Conservation (phyloP, 2,797 vertebrate species). For the Lacerta viridis region DNA sequence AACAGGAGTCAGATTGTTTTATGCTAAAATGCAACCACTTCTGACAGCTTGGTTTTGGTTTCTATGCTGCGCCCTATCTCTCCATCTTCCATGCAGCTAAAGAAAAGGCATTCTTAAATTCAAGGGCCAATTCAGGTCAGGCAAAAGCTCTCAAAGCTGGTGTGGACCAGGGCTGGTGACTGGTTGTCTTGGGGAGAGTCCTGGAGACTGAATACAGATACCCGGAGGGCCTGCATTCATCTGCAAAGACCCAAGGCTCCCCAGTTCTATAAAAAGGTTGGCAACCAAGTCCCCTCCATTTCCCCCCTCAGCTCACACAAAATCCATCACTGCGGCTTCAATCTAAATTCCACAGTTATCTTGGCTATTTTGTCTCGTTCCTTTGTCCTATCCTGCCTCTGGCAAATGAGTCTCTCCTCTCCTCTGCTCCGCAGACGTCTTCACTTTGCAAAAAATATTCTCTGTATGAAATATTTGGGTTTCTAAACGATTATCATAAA, state of each 20-base stretch:
- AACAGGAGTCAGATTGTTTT: not conserved
- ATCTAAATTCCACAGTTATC: not conserved
- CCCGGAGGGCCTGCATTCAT: no score
- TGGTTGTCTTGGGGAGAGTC: no score
- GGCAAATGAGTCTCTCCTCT: constrained; percentile 46
- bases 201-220: no score
- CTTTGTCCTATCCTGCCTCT: not conserved
- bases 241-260: not conserved
- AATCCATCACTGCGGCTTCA: constrained; percentile 26
- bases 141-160: no score
- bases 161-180: no score
- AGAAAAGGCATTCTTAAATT: no score
- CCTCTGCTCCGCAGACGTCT: constrained; percentile 43
- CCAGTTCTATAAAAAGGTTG: constrained; percentile 3
- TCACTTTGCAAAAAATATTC: constrained; percentile 37
- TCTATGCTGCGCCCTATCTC: no score
- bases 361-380: constrained; percentile 23
- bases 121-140: no score
- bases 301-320: constrained; percentile 10
- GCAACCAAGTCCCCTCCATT: not conserved
- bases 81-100: no score
- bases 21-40: not conserved
- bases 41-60: constrained; percentile 1
- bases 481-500: not conserved
- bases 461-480: constrained; percentile 3